Percentiles rank a stretch among this genome's conserved stretches.
Conservation (phyloP, 2,113 vertebrate species). For the Loxodonta africana region DNA sequence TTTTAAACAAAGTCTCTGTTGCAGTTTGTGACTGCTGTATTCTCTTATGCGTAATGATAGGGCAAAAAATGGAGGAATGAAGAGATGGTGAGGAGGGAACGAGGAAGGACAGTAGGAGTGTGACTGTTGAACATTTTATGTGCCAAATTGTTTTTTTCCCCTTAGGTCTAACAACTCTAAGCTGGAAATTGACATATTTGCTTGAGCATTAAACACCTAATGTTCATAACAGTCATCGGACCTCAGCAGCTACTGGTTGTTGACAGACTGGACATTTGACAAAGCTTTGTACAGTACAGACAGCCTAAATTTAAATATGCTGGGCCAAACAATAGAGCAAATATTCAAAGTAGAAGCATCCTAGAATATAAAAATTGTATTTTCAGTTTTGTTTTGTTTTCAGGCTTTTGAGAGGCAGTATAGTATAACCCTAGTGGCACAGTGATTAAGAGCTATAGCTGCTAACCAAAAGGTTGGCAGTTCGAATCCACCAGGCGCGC, state of each 20-base stretch:
- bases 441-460: too few relatives aligned
- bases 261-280: conserved; percentile 52
- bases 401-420: neutral
- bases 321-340: neutral
- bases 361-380: neutral
- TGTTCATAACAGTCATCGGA: conserved; percentile 43
- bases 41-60: neutral
- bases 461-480: too few relatives aligned
- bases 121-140: neutral
- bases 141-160: conserved; percentile 40
- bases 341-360: conserved; percentile 32
- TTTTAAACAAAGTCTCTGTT: conserved; percentile 1
- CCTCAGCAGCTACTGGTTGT: conserved; percentile 19
- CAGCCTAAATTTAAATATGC: conserved; percentile 62
- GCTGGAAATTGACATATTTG: conserved; percentile 60
- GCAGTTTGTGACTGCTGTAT: neutral
- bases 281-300: neutral
- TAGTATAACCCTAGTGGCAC: too few relatives aligned
- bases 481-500: too few relatives aligned
- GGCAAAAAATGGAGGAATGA: neutral
- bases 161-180: conserved; percentile 41
- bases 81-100: neutral
- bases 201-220: conserved; percentile 54
- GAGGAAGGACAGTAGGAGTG: neutral
- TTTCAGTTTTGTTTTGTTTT: neutral